These are phyloP conservation scores for Miltochrista miniata DNA, from an alignment of 2,888 invertebrate genomes.

Conservation along the genomic window DNA sequence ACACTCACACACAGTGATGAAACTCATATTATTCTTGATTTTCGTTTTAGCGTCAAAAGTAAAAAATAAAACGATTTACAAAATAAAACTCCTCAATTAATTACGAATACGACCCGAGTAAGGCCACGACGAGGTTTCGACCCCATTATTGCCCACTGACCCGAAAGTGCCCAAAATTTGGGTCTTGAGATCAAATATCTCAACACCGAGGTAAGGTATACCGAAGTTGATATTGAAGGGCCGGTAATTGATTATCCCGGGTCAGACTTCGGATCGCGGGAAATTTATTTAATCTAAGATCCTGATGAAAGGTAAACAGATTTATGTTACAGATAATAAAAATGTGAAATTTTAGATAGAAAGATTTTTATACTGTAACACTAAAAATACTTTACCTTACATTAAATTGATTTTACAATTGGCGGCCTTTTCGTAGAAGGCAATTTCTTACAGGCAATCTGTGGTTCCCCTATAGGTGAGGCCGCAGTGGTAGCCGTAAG, in stretches of 20 bases:
- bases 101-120: background rate
- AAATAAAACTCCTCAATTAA: background rate
- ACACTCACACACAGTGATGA: too few relatives aligned
- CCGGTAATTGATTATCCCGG: conserved; percentile 3
- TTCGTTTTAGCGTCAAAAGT: too few relatives aligned
- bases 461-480: too few relatives aligned
- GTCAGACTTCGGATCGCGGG: background rate
- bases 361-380: too few relatives aligned
- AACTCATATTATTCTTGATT: too few relatives aligned
- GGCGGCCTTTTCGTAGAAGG: too few relatives aligned
- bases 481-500: too few relatives aligned
- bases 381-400: too few relatives aligned
- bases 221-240: conserved; percentile 3
- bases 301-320: background rate
- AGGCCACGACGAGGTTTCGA: background rate
- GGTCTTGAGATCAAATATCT: conserved; percentile 11
- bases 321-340: too few relatives aligned
- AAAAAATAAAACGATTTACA: background rate
- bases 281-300: conserved; percentile 1
- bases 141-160: conserved; percentile 9
- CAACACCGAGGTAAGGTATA: conserved; percentile 5
- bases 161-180: conserved; percentile 10
- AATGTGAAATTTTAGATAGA: too few relatives aligned
- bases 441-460: too few relatives aligned
- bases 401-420: too few relatives aligned